Evolutionary conservation across 2,113 vertebrate genomes (phyloP).

Genomic region (Ailuropoda melanoleuca): DNA sequence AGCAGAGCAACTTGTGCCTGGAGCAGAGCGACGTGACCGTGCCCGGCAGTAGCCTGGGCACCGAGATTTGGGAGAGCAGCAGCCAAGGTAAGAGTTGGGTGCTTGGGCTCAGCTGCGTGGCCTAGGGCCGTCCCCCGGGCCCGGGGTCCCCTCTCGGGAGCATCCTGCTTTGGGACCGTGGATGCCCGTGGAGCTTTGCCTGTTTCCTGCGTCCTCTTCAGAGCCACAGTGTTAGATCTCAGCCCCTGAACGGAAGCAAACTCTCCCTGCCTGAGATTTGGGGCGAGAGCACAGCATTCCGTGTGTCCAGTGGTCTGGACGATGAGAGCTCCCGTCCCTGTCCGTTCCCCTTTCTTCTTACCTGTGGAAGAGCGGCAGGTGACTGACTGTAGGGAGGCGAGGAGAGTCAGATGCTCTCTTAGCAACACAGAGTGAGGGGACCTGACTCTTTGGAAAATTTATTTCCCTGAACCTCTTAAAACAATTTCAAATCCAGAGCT

Average conservation of each 20-base stretch:
- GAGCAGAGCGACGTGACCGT: conserved; percentile 91
- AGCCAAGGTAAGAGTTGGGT: conserved; percentile 88
- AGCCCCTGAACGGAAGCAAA: accelerated
- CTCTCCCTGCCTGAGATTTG: accelerated
- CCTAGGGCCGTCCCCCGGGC: neutral
- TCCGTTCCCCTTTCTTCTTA: accelerated
- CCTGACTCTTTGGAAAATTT: neutral
- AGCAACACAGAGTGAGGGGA: neutral
- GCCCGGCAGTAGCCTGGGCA: conserved; percentile 93
- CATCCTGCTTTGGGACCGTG: accelerated
- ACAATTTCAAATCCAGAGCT: neutral
- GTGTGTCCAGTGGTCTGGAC: accelerated
- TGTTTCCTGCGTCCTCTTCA: too few species aligned
- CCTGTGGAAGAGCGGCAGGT: accelerated
- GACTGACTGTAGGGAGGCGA: accelerated
- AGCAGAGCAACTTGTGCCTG: conserved; percentile 91
- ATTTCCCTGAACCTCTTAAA: neutral
- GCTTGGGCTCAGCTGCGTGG: accelerated
- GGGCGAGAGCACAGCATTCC: too few species aligned
- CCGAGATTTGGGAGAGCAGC: conserved; percentile 98
- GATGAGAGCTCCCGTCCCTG: accelerated
- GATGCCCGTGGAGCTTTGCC: accelerated
- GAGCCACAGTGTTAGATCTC: accelerated
- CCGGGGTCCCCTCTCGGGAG: accelerated
- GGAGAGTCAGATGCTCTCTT: accelerated